phyloP scores from a whole-genome alignment of 2,797 vertebrate genomes.

The Pipistrellus kuhlii region DNA sequence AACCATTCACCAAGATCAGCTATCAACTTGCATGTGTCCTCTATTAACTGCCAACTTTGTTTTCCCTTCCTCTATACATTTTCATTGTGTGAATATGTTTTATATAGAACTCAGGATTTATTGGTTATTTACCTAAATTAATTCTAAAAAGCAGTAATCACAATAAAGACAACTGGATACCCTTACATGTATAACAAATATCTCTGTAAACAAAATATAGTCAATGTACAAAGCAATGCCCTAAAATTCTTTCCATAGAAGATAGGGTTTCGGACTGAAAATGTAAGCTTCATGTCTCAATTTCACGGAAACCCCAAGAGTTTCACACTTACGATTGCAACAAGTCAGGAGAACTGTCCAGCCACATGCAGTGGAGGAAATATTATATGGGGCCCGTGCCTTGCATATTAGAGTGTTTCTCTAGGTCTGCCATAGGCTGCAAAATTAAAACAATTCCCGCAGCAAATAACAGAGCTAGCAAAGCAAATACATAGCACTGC shows the following conservation, averaged over 20 bases:
- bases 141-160: conserved; percentile 15
- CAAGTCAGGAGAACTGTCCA: conserved; percentile 59
- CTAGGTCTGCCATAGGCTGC: not conserved
- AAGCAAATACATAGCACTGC: conserved; percentile 25
- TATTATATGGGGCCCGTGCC: conserved; percentile 39
- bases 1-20: not conserved
- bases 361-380: not conserved
- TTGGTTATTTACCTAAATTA: conserved; percentile 43
- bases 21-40: not conserved
- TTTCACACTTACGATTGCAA: conserved; percentile 48
- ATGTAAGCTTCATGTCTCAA: conserved; percentile 19
- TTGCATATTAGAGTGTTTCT: conserved; percentile 52
- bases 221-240: not conserved
- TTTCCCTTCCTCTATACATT: not conserved
- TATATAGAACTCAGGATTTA: not conserved
- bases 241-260: conserved; percentile 57
- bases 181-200: not conserved
- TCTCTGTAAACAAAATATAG: not conserved
- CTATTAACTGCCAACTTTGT: not conserved
- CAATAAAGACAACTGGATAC: not conserved
- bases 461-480: conserved; percentile 17
- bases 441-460: conserved; percentile 66
- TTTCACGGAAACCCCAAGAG: conserved; percentile 42
- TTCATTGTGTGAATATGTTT: not conserved
- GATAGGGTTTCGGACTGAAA: not conserved